Conservation (phyloP, 2,797 vertebrate genomes). For the Ctenosaura bakeri region DNA sequence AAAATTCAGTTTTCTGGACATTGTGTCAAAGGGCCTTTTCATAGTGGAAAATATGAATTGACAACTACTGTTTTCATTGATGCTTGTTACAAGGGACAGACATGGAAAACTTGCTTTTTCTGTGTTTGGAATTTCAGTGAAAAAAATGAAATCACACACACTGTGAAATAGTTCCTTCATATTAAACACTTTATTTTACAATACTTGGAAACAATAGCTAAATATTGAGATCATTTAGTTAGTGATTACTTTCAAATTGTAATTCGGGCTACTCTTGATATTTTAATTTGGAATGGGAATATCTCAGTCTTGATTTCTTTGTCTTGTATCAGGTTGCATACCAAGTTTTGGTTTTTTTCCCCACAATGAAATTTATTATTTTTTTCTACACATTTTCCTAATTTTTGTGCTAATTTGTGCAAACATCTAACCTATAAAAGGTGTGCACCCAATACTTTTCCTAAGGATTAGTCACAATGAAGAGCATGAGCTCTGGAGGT, state of each 20-base stretch:
- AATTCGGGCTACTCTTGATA: neutral
- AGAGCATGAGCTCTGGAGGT: too few relatives aligned
- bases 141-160: neutral
- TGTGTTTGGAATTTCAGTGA: neutral
- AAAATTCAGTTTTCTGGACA: neutral
- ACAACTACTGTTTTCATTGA: neutral
- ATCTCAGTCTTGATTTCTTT: too few relatives aligned
- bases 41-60: neutral
- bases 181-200: neutral
- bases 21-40: neutral
- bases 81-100: neutral
- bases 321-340: too few relatives aligned
- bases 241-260: neutral
- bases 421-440: too few relatives aligned
- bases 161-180: neutral
- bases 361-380: too few relatives aligned
- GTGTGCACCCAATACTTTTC: too few relatives aligned
- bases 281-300: neutral
- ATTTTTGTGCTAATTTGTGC: too few relatives aligned
- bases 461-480: too few relatives aligned
- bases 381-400: too few relatives aligned
- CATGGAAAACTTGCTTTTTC: neutral
- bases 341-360: too few relatives aligned
- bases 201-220: neutral
- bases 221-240: neutral